A percentile compares a stretch with the other conserved stretches of the same genome.
phyloP scores from a whole-genome alignment of 2,113 vertebrate genomes.

The Chaenocephalus aceratus region DNA sequence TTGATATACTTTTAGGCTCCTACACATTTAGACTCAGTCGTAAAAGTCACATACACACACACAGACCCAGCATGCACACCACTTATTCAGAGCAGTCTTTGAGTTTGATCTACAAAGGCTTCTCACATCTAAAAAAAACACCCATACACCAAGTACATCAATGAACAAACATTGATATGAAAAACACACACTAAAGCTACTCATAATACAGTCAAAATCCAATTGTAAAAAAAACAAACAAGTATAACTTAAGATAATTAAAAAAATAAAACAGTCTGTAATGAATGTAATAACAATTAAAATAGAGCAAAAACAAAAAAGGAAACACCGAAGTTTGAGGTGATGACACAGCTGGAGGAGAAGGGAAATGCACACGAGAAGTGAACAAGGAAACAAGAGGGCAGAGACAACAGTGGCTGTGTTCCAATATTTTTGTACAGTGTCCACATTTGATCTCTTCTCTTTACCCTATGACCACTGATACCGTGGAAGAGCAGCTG shows the following conservation, averaged over 20 bases:
- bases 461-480: conserved; percentile 16
- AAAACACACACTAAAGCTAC: conserved; percentile 45
- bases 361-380: conserved; percentile 27
- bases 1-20: conserved; percentile 28
- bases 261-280: conserved; percentile 45
- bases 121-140: conserved; percentile 60
- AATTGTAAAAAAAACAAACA: conserved; percentile 51
- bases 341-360: conserved; percentile 22
- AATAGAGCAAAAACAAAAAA: conserved; percentile 31
- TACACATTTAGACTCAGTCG: conserved; percentile 31
- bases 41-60: conserved; percentile 56
- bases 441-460: conserved; percentile 19
- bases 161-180: conserved; percentile 39
- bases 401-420: conserved; percentile 7
- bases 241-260: conserved; percentile 71
- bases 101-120: conserved; percentile 74
- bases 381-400: conserved; percentile 32
- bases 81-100: conserved; percentile 63
- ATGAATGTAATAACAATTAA: conserved; percentile 36
- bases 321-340: conserved; percentile 6
- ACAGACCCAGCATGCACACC: conserved; percentile 37
- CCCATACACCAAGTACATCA: conserved; percentile 63
- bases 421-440: conserved; percentile 25
- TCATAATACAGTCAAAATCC: conserved; percentile 55
- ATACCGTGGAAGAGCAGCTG: conserved; percentile 46